These are phyloP conservation scores for Drosophila ironensis DNA, from an alignment of 1,140 invertebrate species.

Conservation along the genomic window DNA sequence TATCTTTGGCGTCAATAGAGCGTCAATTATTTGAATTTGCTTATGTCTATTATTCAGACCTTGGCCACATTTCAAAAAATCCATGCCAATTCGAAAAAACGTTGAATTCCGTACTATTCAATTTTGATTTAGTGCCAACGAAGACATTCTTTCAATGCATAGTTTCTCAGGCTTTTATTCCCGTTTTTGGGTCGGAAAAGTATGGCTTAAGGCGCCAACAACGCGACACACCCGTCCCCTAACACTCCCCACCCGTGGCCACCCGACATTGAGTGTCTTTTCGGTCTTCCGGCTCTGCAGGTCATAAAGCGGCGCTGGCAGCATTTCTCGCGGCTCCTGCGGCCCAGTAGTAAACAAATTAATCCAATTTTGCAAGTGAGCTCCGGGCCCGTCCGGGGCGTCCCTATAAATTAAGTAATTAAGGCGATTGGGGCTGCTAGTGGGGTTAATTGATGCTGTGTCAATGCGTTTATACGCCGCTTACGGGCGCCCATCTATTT, in stretches of 20 bases:
- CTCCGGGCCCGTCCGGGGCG: background rate
- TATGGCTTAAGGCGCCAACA: constrained; percentile 22
- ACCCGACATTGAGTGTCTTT: background rate
- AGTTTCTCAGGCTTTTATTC: constrained; percentile 16
- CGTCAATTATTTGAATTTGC: too few species aligned
- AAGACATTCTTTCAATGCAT: background rate
- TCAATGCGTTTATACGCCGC: constrained; percentile 69
- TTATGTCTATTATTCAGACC: too few species aligned
- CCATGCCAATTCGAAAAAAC: constrained; percentile 11
- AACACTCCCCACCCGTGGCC: background rate
- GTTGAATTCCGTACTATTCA: background rate
- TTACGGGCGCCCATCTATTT: constrained; percentile 21
- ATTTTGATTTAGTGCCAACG: constrained; percentile 2
- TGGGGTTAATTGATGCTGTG: constrained; percentile 68
- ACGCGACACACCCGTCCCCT: constrained; percentile 7
- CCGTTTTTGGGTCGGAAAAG: constrained; percentile 13
- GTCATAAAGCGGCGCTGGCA: constrained; percentile 26
- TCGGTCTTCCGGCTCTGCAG: constrained; percentile 6
- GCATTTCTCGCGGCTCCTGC: constrained; percentile 7
- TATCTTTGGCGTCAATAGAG: too few species aligned
- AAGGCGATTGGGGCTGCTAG: constrained; percentile 45
- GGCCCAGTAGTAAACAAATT: constrained; percentile 66
- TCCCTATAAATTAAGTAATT: constrained; percentile 77
- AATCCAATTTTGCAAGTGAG: constrained; percentile 65
- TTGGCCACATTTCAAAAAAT: background rate